Base-by-base conservation (phyloP, 1,140 invertebrate species). In the Caenorhabditis inopinata region DNA sequence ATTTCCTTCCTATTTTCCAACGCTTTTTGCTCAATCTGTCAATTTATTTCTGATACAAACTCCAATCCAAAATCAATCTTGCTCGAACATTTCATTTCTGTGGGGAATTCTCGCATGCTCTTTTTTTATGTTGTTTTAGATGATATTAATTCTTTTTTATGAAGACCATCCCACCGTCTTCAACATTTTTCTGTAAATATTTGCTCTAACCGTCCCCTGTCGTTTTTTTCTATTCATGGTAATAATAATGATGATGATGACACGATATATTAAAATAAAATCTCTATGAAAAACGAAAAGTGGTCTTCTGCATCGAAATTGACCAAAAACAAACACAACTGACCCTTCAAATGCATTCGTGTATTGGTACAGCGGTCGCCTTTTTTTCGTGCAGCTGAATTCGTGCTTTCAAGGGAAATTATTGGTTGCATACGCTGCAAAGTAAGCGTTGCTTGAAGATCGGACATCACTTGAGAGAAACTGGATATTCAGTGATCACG, bases 211-310 rank as follows among this genome's bases (percentile, higher is more conserved):
- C 25, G 9, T 75, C 29, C 25, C 45, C 35, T 14, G 23, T 45
- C 35, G 46, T 74, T 74, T 38, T 45, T 74, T n/a, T 68, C 14
- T 68, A 35, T 68, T 68, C 58, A 35, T 42, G 38, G 27, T 68
- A 32, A 32, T 32, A 16, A 7, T 14, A 42, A 11, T 51, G 18
- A 25, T 51, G 23, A 58, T 58, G 58, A 68, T 68, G 58, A 68
- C 58, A 68, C 58, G 58, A 68, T 68, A 68, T 68, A 68, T 68
- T 68, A 68, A 68, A 29, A 42, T 42, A 42, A 68, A 68, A 38
- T 68, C 38, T 68, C 58, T 68, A 68, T 68, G 27, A 68, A 35
- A 32, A 58, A 58, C 25, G 2, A 58, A 58, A 58, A 42, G 14
- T 14, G 38, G 51, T 68, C 29, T 68, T 68, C n/a, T 68, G 58